phyloP scores from a whole-genome alignment of 1,140 invertebrate genomes.

The Capitella teleta region DNA sequence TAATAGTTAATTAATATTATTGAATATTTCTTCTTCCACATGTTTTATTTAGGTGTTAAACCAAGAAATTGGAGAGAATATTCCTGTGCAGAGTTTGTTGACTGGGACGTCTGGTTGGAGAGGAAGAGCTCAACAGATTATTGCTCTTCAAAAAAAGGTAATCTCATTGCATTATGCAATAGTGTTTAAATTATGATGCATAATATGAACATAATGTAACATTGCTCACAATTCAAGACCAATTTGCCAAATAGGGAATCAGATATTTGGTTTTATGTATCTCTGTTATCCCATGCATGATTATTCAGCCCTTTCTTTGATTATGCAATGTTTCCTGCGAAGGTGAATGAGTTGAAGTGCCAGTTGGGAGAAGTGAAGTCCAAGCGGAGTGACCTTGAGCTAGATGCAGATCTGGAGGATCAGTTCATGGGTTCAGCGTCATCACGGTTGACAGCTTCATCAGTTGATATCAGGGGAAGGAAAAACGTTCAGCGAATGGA shows the following conservation, averaged over 20 bases:
- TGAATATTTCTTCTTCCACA: not conserved
- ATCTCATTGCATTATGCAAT: not conserved
- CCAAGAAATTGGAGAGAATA: constrained; percentile 39
- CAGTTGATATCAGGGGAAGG: constrained; percentile 24
- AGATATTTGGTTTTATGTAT: not conserved
- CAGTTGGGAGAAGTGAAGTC: too few species aligned
- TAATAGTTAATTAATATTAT: not conserved
- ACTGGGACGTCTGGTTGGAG: constrained; percentile 30
- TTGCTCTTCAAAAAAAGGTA: constrained; percentile 37
- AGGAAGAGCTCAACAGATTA: constrained; percentile 37
- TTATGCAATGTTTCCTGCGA: not conserved
- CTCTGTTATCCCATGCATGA: not conserved
- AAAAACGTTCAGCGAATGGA: constrained; percentile 31
- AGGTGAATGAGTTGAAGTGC: constrained; percentile 11
- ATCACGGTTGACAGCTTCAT: constrained; percentile 10
- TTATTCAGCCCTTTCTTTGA: not conserved
- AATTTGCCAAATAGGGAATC: not conserved
- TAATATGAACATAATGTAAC: not conserved
- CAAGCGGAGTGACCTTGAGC: too few species aligned
- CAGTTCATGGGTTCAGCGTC: constrained; percentile 18
- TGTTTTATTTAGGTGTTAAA: constrained; percentile 24
- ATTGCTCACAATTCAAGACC: not conserved
- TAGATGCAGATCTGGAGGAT: constrained; percentile 19
- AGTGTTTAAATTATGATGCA: not conserved
- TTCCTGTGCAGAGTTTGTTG: constrained; percentile 33